phyloP scores from a whole-genome alignment of 2,797 vertebrate genomes.

The Acrossocheilus fasciatus region DNA sequence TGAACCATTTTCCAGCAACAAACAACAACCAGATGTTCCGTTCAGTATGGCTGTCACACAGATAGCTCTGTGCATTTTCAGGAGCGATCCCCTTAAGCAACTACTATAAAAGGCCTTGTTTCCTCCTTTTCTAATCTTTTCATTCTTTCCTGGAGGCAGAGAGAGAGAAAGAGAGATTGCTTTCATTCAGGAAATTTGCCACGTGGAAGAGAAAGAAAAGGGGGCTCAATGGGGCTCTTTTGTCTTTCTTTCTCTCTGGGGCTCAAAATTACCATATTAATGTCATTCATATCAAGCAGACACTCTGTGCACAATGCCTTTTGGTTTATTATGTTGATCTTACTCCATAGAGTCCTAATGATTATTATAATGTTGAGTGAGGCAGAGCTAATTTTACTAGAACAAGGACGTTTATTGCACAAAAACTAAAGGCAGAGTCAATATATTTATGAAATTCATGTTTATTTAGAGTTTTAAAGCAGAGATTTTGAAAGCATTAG shows the following conservation, averaged over 20 bases:
- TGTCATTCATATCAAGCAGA: conserved; percentile 19
- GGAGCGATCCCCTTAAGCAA: conserved; percentile 38
- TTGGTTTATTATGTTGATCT: conserved; percentile 7
- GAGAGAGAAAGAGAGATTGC: conserved; percentile 36
- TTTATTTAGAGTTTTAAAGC: neutral
- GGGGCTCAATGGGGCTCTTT: conserved; percentile 39
- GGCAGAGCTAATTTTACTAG: neutral
- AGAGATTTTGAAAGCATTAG: conserved; percentile 2
- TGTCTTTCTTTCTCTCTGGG: conserved; percentile 15
- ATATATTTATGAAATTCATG: neutral
- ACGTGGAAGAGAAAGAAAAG: conserved; percentile 55
- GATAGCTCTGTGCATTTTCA: conserved; percentile 38
- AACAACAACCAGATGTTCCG: conserved; percentile 57
- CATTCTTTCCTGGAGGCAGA: conserved; percentile 61
- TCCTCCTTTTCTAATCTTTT: conserved; percentile 46
- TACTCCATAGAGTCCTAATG: neutral
- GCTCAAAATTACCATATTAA: conserved; percentile 14
- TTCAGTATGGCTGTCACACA: conserved; percentile 48
- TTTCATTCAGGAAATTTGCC: conserved; percentile 63
- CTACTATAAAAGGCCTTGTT: conserved; percentile 40
- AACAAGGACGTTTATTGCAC: neutral
- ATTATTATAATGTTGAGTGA: neutral
- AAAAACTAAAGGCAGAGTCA: neutral
- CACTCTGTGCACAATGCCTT: neutral
- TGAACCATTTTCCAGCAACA: conserved; percentile 33